Conservation (phyloP, 2,888 invertebrate genomes). For the Caenorhabditis parvicauda region DNA sequence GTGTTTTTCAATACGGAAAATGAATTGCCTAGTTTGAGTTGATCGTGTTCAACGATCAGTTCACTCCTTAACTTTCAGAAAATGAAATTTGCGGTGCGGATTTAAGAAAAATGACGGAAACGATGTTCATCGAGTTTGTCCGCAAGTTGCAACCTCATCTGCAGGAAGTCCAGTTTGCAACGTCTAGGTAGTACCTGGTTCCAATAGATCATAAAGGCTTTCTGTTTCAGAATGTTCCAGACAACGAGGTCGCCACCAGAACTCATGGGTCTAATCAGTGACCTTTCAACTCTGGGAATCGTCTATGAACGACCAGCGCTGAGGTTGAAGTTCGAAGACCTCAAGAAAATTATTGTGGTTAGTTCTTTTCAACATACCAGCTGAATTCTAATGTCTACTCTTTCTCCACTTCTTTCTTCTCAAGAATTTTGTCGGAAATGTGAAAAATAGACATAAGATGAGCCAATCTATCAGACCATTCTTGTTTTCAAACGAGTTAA, state of each 20-base stretch:
- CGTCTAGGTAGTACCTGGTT: slow-evolving; percentile 26
- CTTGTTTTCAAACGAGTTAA: too few species aligned
- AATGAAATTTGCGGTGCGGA: slow-evolving; percentile 27
- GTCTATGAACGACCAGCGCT: slow-evolving; percentile 40
- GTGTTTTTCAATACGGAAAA: too few species aligned
- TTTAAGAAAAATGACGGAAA: slow-evolving; percentile 28
- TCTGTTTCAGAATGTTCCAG: slow-evolving; percentile 32
- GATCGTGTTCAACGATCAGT: neutral
- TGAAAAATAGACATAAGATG: neutral
- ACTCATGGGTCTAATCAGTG: slow-evolving; percentile 26
- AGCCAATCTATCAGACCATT: slow-evolving; percentile 11
- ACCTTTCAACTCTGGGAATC: slow-evolving; percentile 33
- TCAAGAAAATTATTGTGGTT: slow-evolving; percentile 23
- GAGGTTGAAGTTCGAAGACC: slow-evolving; percentile 28
- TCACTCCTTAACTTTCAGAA: slow-evolving; percentile 1
- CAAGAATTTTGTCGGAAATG: neutral
- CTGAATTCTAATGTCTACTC: too few species aligned
- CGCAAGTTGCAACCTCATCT: slow-evolving; percentile 34
- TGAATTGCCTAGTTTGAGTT: too few species aligned
- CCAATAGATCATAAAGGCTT: neutral
- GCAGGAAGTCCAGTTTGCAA: slow-evolving; percentile 37
- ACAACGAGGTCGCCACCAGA: slow-evolving; percentile 20
- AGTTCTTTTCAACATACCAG: neutral
- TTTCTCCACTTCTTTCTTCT: neutral
- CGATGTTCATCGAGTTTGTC: slow-evolving; percentile 34